These are phyloP conservation scores for Caradrina kadenii DNA, from an alignment of 2,888 invertebrate genomes.

Conservation along the genomic window DNA sequence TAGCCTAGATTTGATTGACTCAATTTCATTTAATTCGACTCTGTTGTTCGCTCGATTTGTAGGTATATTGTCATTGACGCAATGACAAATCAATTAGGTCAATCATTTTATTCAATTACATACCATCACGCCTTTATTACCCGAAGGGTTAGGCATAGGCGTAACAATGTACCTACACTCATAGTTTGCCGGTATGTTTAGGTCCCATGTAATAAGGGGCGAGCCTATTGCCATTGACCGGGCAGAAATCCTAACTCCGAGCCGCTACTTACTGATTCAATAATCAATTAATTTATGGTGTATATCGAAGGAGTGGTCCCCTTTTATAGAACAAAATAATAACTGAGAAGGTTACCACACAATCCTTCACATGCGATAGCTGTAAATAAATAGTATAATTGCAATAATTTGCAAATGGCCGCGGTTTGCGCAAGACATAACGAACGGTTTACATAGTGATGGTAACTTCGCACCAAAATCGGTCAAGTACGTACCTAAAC, in stretches of 20 bases:
- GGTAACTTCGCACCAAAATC: slow-evolving; percentile 48
- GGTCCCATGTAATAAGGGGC: slow-evolving; percentile 4
- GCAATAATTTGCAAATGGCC: slow-evolving; percentile 59
- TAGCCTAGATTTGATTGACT: background rate
- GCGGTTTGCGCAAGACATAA: slow-evolving; percentile 55
- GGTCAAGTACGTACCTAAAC: slow-evolving; percentile 58
- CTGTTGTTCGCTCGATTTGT: slow-evolving; percentile 2
- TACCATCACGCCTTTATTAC: too few relatives aligned
- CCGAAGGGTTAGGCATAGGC: too few relatives aligned
- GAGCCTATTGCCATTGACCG: too few relatives aligned
- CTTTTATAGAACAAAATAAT: slow-evolving; percentile 9
- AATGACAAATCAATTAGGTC: slow-evolving; percentile 15
- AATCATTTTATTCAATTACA: background rate
- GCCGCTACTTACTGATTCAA: too few relatives aligned
- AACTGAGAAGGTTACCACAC: slow-evolving; percentile 32
- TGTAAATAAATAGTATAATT: slow-evolving; percentile 60
- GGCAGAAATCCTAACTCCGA: too few relatives aligned
- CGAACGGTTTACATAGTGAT: slow-evolving; percentile 48
- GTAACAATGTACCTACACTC: too few relatives aligned
- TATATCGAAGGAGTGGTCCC: slow-evolving; percentile 5
- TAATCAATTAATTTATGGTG: background rate
- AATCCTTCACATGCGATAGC: slow-evolving; percentile 52
- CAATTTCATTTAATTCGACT: background rate
- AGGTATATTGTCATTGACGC: slow-evolving; percentile 6
- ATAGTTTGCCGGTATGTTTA: background rate